Evolutionary conservation across 1,140 invertebrate species (phyloP).

Genomic region (Odontomachus brunneus): DNA sequence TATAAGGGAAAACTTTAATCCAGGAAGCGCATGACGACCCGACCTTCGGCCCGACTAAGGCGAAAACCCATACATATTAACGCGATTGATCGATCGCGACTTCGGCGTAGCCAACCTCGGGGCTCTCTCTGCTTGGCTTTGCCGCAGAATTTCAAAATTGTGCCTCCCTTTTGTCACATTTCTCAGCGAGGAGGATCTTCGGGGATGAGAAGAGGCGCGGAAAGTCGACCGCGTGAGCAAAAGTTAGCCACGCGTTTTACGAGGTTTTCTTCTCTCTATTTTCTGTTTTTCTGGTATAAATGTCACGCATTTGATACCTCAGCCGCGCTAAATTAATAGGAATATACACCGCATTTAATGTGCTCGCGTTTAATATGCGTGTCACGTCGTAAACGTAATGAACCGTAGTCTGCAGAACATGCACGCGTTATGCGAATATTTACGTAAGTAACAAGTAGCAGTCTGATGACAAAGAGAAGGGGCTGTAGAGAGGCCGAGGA

Average conservation of each 20-base stretch:
- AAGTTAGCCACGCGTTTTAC: background rate
- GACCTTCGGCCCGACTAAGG: conserved; percentile 16
- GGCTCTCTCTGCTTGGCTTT: background rate
- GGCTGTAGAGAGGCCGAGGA: too few relatives aligned
- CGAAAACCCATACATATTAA: conserved; percentile 72
- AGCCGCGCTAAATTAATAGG: conserved; percentile 38
- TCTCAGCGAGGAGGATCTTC: background rate
- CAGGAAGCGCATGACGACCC: conserved; percentile 17
- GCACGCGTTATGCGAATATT: conserved; percentile 53
- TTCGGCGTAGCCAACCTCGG: background rate
- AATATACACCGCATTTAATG: conserved; percentile 45
- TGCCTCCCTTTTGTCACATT: background rate
- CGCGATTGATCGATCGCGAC: conserved; percentile 55
- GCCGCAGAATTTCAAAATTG: background rate
- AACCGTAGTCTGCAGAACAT: conserved; percentile 41
- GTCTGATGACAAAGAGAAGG: too few relatives aligned
- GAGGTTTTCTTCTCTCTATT: background rate
- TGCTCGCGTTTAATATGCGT: conserved; percentile 46
- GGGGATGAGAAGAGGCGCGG: too few relatives aligned
- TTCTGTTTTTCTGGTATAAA: background rate
- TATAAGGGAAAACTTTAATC: conserved; percentile 49
- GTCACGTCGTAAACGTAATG: conserved; percentile 58
- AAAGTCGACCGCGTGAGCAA: too few relatives aligned
- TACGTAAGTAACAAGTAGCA: conserved; percentile 57
- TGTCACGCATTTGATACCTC: conserved; percentile 19